Evolutionary conservation across 1,140 invertebrate genomes (phyloP).

Genomic region (Hetaerina americana): DNA sequence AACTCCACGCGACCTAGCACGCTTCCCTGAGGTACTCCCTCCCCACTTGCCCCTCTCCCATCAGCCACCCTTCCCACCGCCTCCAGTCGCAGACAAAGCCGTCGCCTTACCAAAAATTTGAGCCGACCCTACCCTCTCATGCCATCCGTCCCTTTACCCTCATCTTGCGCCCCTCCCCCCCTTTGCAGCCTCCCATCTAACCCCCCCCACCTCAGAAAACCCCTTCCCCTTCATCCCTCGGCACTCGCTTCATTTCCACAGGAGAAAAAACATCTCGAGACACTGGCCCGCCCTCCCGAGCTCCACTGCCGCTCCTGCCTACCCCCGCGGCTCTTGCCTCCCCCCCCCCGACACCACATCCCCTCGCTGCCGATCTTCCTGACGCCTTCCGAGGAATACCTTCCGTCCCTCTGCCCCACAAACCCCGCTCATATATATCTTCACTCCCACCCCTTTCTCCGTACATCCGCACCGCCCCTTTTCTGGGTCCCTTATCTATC

Average conservation of each 20-base stretch:
- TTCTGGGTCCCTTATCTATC: background rate
- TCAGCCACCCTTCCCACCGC: background rate
- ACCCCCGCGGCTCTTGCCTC: background rate
- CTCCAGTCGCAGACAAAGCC: no score
- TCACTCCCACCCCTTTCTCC: background rate
- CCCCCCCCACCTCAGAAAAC: background rate
- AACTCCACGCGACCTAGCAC: background rate
- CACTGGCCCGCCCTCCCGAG: background rate
- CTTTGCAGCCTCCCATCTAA: no score
- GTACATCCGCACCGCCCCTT: background rate
- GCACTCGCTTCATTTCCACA: background rate
- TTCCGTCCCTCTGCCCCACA: background rate
- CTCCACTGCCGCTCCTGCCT: background rate
- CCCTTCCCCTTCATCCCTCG: background rate
- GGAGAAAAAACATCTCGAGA: background rate
- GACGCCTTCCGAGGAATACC: no score
- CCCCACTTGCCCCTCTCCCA: background rate
- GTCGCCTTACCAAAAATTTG: no score
- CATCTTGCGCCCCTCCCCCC: no score
- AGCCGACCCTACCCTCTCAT: no score
- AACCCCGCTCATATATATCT: background rate
- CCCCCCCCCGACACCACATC: no score
- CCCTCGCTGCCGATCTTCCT: no score
- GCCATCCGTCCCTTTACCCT: no score
- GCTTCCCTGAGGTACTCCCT: background rate